Conservation (phyloP, 2,888 invertebrate species). For the Dendrolimus pini region DNA sequence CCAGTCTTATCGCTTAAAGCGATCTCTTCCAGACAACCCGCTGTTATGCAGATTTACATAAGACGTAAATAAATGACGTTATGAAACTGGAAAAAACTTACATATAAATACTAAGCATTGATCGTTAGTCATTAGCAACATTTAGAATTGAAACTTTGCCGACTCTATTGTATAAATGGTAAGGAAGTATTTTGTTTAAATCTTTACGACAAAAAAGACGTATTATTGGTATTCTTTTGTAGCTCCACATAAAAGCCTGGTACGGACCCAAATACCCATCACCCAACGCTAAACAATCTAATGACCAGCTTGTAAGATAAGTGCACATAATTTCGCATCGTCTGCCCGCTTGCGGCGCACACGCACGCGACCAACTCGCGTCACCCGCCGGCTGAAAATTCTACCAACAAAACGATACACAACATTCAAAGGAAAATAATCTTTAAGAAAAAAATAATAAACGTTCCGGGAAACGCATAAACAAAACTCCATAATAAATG, state of each 20-base stretch:
- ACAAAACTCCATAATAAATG: slow-evolving; percentile 2
- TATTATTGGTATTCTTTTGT: too few species aligned
- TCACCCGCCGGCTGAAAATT: slow-evolving; percentile 43
- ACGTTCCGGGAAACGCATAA: slow-evolving; percentile 3
- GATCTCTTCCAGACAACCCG: too few species aligned
- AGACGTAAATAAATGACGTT: too few species aligned
- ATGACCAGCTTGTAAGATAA: slow-evolving; percentile 50
- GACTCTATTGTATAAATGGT: too few species aligned
- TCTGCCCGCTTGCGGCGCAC: slow-evolving; percentile 59
- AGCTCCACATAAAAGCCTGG: slow-evolving; percentile 14
- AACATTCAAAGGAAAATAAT: slow-evolving; percentile 25
- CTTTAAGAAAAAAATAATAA: slow-evolving; percentile 24
- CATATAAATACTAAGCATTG: too few species aligned
- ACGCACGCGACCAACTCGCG: slow-evolving; percentile 58
- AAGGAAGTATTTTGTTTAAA: too few species aligned
- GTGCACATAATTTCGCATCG: slow-evolving; percentile 65
- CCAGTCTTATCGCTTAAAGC: too few species aligned
- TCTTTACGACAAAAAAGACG: too few species aligned
- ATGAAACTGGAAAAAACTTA: too few species aligned
- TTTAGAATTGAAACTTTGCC: too few species aligned
- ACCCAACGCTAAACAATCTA: slow-evolving; percentile 47
- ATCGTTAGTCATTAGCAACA: too few species aligned
- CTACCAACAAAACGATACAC: slow-evolving; percentile 17
- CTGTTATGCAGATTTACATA: too few species aligned
- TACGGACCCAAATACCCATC: slow-evolving; percentile 29